Evolutionary conservation across 2,113 vertebrate genomes (phyloP), one percentile per base, ranked within the genome.

Genomic region (Nipponia nippon): DNA sequence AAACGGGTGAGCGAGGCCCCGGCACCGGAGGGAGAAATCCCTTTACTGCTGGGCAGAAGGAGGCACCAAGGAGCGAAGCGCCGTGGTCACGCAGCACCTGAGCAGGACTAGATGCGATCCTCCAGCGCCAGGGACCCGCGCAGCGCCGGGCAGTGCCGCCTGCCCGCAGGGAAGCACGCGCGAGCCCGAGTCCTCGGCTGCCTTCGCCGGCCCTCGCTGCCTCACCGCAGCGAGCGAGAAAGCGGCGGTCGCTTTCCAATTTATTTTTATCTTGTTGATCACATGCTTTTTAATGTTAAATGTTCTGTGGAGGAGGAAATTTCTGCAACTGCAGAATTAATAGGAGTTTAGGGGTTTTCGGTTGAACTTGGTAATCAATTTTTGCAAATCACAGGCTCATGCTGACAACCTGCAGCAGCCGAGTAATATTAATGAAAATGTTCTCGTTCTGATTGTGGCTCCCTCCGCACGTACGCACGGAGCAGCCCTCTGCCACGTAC

Each of bases 251-350:
- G 8, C 79, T 89, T 34, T 65, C 59, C 66, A 30, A 49, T 93
- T 97, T 97, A 96, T 97, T 97, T 97, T 91, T 95, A 92, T 96
- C 97, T 89, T 77, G 94, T 92, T 67, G 83, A 89, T 97, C 91
- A 72, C 97, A 61, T 87, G 76, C 79, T 81, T 94, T 90, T 88
- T 67, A 71, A 78, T 58, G 94, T 87, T 92, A 89, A 95, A 80
- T 96, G 93, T 94, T 94, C 91, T 79, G 79, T 94, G 95, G 95
- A 94, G 96, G 95, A 95, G 95, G 94, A 87, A 16, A 46, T 92
- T 95, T 94, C 92, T 95, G 91, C 85, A 47, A 81, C 83, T 94
- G 93, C 78, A 63, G 96, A 78, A 89, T 87, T 91, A 76, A 93
- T 76, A 36, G 88, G 92, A 95, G 87, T 93, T 94, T 46, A 62